These are phyloP conservation scores for Brachypterus glaber DNA, from an alignment of 2,888 invertebrate species.

Conservation along the genomic window DNA sequence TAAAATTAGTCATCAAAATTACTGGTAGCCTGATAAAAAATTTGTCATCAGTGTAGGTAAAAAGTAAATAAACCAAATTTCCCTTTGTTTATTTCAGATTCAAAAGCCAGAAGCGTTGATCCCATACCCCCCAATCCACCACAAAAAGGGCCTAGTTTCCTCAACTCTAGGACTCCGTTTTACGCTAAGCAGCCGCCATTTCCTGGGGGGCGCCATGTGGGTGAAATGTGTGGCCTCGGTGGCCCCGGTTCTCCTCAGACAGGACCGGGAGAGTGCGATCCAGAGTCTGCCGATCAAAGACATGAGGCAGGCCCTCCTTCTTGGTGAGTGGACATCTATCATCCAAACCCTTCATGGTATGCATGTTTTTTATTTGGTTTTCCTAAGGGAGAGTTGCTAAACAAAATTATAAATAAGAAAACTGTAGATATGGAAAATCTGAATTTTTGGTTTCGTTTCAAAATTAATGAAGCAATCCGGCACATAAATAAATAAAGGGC, in stretches of 20 bases:
- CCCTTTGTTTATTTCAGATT: constrained; percentile 38
- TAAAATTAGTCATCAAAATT: too few species aligned
- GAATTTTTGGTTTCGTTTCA: too few species aligned
- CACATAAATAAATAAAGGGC: too few species aligned
- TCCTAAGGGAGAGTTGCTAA: too few species aligned
- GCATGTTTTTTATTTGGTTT: background rate
- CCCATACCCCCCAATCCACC: constrained; percentile 45
- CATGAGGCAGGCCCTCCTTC: constrained; percentile 51
- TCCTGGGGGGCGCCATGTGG: constrained; percentile 50
- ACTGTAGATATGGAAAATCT: too few species aligned
- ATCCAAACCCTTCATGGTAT: constrained; percentile 3
- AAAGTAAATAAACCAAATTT: background rate
- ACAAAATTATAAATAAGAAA: too few species aligned
- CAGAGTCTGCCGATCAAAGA: constrained; percentile 49
- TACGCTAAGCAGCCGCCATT: constrained; percentile 47
- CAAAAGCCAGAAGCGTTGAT: constrained; percentile 43
- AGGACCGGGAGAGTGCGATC: constrained; percentile 49
- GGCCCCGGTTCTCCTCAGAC: constrained; percentile 51
- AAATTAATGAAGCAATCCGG: too few species aligned
- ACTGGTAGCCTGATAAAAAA: too few species aligned
- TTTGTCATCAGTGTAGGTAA: too few species aligned
- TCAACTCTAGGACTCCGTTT: constrained; percentile 49
- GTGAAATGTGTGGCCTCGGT: constrained; percentile 53
- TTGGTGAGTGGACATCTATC: constrained; percentile 43
- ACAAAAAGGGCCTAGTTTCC: constrained; percentile 50